phyloP scores from a whole-genome alignment of 2,113 vertebrate genomes.

The Lycocorax pyrrhopterus region DNA sequence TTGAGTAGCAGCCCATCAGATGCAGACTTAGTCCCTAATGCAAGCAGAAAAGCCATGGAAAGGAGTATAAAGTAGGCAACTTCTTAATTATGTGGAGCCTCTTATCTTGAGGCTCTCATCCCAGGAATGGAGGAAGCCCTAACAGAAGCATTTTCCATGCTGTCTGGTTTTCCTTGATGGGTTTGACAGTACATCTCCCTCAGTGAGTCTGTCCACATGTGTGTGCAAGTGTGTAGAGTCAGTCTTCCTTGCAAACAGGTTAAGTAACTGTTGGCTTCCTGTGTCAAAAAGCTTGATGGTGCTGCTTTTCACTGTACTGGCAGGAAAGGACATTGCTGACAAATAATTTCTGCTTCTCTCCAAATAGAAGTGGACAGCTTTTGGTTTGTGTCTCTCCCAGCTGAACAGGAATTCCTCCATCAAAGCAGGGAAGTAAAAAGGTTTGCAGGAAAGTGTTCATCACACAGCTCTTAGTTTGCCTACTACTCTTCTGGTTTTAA shows the following conservation, averaged over 20 bases:
- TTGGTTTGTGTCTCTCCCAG: conserved; percentile 3
- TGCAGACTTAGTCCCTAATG: neutral
- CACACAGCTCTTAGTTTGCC: neutral
- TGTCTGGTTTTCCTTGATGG: neutral
- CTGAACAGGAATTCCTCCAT: neutral
- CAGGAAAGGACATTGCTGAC: neutral
- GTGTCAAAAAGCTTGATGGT: neutral
- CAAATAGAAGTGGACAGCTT: neutral
- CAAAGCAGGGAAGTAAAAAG: conserved; percentile 29
- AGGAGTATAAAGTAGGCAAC: neutral
- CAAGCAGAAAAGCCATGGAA: neutral
- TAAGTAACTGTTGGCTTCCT: neutral
- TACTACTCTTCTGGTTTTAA: neutral
- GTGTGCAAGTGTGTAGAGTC: neutral
- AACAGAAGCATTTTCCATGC: neutral
- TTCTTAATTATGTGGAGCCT: neutral
- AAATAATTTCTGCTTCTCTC: neutral
- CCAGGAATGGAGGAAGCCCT: neutral
- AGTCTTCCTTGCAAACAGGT: neutral
- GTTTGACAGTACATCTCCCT: neutral
- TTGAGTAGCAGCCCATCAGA: neutral
- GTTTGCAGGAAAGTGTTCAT: neutral
- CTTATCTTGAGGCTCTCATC: neutral
- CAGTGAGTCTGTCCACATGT: neutral
- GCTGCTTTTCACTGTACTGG: neutral